These are phyloP conservation scores for Corvus hawaiiensis DNA, from an alignment of 2,113 vertebrate genomes.

Conservation along the genomic window DNA sequence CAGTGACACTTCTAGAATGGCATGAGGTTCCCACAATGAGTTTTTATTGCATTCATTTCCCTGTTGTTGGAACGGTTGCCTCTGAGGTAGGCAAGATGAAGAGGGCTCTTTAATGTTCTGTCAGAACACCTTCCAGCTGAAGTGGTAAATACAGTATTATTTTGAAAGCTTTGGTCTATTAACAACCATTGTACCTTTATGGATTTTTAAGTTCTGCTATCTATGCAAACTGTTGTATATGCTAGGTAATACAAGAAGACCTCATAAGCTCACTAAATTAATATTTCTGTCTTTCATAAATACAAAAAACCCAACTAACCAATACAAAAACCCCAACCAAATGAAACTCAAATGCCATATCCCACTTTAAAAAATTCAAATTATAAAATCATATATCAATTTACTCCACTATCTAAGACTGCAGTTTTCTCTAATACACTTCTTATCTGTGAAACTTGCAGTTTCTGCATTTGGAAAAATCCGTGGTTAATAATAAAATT, in stretches of 20 bases:
- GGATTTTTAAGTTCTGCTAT: not conserved
- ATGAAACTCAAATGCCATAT: not conserved
- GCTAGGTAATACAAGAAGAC: not conserved
- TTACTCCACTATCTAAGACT: not conserved
- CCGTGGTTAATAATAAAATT: not conserved
- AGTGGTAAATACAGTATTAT: not conserved
- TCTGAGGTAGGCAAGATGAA: not conserved
- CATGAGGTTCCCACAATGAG: not conserved
- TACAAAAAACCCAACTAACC: not conserved
- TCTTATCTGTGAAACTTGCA: not conserved
- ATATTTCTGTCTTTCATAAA: not conserved
- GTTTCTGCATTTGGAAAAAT: not conserved
- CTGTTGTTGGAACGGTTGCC: not conserved
- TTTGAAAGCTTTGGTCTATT: not conserved
- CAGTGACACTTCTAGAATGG: not conserved
- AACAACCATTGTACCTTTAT: not conserved
- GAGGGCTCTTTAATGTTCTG: not conserved
- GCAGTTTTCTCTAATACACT: not conserved
- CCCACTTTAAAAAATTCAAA: not conserved
- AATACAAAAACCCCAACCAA: rapidly evolving
- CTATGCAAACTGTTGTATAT: not conserved
- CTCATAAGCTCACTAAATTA: not conserved
- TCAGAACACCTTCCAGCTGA: not conserved
- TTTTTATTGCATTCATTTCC: not conserved
- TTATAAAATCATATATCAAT: not conserved